Conservation (phyloP, 2,113 vertebrate genomes). For the Cottus gobio region DNA sequence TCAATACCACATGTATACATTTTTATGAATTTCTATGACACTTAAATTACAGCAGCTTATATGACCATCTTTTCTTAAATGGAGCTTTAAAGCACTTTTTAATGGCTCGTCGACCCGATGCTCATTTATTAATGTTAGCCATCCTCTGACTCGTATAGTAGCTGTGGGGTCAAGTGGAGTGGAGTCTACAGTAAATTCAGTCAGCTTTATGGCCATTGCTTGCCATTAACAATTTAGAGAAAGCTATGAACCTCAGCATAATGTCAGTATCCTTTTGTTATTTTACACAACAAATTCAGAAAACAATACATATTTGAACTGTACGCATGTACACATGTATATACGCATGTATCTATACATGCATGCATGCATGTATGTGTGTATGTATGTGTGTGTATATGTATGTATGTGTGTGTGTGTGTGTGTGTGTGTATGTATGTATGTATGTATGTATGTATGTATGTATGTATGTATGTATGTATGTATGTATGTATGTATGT, state of each 20-base stretch:
- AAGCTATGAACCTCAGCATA: not conserved
- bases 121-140: constrained; percentile 67
- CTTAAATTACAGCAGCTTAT: constrained; percentile 62
- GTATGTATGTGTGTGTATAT: no score
- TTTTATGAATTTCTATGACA: constrained; percentile 36
- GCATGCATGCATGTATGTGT: not conserved
- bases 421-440: no score
- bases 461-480: no score
- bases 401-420: no score
- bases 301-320: not conserved
- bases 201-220: constrained; percentile 23
- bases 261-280: not conserved
- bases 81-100: constrained; percentile 63
- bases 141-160: constrained; percentile 37
- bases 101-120: constrained; percentile 52
- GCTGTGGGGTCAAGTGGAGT: constrained; percentile 39
- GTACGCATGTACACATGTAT: not conserved
- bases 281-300: not conserved
- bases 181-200: constrained; percentile 35
- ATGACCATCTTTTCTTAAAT: constrained; percentile 54
- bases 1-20: constrained; percentile 48
- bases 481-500: no score
- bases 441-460: no score
- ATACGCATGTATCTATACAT: not conserved
- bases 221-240: constrained; percentile 7